phyloP scores from a whole-genome alignment of 2,888 invertebrate species.

The Eilema caniola region DNA sequence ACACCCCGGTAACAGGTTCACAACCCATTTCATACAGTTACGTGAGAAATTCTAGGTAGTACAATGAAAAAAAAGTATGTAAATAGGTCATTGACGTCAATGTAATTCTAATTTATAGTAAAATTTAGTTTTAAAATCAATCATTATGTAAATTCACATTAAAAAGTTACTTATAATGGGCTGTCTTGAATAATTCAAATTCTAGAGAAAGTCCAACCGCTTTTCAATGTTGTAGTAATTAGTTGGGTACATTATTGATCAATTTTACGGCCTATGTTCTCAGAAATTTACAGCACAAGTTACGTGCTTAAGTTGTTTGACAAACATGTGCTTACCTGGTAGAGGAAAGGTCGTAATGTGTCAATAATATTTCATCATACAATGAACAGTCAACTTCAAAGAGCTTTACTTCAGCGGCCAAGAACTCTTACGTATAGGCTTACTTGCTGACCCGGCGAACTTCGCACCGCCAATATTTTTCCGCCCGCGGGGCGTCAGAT shows the following conservation, averaged over 20 bases:
- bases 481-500: too few species aligned
- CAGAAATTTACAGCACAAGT: not conserved
- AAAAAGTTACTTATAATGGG: not conserved
- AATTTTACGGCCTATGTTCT: conserved; percentile 7
- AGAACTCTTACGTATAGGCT: not conserved
- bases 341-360: not conserved
- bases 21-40: conserved; percentile 49
- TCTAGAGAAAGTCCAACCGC: not conserved
- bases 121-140: conserved; percentile 10
- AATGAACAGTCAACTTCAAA: not conserved
- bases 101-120: not conserved
- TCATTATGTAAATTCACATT: not conserved
- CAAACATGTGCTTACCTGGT: not conserved
- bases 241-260: not conserved
- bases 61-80: conserved; percentile 29
- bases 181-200: not conserved
- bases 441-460: too few species aligned
- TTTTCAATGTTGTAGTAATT: not conserved
- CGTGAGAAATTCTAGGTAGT: conserved; percentile 50
- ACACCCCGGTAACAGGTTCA: conserved; percentile 41
- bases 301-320: not conserved
- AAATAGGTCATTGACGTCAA: conserved; percentile 45
- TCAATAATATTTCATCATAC: not conserved
- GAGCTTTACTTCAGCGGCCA: not conserved
- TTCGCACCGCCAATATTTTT: too few species aligned